Conservation (phyloP, 2,797 vertebrate genomes). For the Aratinga solstitialis region DNA sequence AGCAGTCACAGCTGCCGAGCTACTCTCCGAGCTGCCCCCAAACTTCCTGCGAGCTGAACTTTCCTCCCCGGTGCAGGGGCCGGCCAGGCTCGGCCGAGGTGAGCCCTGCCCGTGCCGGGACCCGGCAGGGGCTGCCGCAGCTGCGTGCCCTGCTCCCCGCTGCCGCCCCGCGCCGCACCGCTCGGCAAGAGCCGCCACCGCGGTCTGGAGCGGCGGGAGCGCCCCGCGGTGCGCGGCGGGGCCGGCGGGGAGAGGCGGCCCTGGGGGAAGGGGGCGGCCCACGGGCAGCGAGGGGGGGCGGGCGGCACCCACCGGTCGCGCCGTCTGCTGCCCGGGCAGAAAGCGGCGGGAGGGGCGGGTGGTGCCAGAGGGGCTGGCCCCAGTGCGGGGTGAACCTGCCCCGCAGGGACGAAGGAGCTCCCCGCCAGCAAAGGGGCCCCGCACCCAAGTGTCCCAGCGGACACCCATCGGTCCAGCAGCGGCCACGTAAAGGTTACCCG, state of each 20-base stretch:
- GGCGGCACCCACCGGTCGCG: not conserved
- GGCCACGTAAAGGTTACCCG: not conserved
- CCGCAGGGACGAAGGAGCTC: not conserved
- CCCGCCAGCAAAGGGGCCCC: not conserved
- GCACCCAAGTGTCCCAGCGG: not conserved
- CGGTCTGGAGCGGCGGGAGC: not conserved
- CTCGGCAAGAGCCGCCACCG: not conserved
- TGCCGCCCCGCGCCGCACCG: not conserved
- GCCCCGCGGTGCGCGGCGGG: not conserved
- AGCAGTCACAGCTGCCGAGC: not conserved
- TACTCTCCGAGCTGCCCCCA: conserved; percentile 20
- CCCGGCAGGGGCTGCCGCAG: not conserved
- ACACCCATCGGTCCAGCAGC: too few species aligned
- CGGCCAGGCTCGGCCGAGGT: not conserved
- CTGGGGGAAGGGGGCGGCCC: not conserved
- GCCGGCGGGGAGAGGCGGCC: not conserved
- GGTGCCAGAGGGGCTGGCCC: not conserved
- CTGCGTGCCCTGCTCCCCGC: not conserved
- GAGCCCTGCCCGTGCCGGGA: not conserved
- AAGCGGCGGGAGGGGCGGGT: not conserved
- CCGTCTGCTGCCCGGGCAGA: not conserved
- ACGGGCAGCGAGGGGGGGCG: not conserved
- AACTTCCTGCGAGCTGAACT: conserved; percentile 67
- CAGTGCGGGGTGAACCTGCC: not conserved
- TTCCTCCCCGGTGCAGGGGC: not conserved